Percentiles rank a stretch among this genome's conserved stretches.
phyloP scores from a whole-genome alignment of 2,113 vertebrate species.

The Balaeniceps rex region DNA sequence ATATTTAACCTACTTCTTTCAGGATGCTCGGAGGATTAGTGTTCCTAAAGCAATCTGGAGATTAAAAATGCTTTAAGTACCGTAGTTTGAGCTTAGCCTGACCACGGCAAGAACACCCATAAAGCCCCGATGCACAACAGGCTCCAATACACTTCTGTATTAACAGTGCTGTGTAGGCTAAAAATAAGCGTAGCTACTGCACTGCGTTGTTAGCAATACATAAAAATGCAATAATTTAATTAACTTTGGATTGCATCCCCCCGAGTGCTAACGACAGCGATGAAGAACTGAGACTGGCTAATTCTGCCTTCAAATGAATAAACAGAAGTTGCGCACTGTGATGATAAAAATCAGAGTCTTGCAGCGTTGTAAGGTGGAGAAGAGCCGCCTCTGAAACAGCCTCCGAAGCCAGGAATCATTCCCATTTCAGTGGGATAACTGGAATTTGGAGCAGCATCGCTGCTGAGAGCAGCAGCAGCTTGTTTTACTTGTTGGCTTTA shows the following conservation, averaged over 20 bases:
- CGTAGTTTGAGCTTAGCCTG: background rate
- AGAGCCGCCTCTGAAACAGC: background rate
- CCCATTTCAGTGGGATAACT: background rate
- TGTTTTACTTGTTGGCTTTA: background rate
- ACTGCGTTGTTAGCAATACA: accelerated
- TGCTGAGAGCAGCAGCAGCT: background rate
- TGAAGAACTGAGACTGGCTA: accelerated
- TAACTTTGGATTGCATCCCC: background rate
- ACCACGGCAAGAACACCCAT: background rate
- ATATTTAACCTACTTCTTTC: slow-evolving; percentile 46
- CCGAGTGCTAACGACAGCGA: accelerated
- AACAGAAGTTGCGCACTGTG: background rate
- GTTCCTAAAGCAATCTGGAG: background rate
- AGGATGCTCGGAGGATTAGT: slow-evolving; percentile 10
- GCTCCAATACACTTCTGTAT: background rate
- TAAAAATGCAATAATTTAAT: background rate
- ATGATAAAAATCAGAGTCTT: background rate
- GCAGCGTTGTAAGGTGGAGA: accelerated
- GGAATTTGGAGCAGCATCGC: background rate
- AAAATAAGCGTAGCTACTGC: background rate
- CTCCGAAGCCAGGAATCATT: background rate
- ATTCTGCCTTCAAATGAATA: background rate
- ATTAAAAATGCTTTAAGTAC: slow-evolving; percentile 12
- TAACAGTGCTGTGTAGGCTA: background rate
- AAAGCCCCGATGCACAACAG: background rate